phyloP scores from a whole-genome alignment of 2,888 invertebrate species.

The Coremacera marginata region DNA sequence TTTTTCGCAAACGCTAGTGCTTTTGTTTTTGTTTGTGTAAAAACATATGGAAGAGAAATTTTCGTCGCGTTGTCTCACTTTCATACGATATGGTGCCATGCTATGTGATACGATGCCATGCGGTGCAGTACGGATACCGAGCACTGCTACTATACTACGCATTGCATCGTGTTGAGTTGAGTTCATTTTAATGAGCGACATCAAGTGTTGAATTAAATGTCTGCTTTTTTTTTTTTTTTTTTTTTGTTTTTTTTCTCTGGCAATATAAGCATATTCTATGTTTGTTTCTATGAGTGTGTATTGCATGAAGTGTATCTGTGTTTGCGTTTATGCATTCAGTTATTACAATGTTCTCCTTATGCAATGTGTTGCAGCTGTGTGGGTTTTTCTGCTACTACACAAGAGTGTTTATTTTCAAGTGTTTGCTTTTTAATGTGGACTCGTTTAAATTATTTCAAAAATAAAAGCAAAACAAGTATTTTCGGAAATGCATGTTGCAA shows the following conservation, averaged over 20 bases:
- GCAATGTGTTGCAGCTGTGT: conserved; percentile 6
- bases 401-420: conserved; percentile 14
- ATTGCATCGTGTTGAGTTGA: neutral
- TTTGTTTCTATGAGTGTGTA: neutral
- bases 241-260: no score
- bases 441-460: conserved; percentile 23
- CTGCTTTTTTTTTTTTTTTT: neutral
- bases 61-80: conserved; percentile 20
- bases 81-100: neutral
- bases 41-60: neutral
- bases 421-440: conserved; percentile 24
- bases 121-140: neutral
- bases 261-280: neutral
- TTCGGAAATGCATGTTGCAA: no score
- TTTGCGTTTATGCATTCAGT: neutral
- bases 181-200: conserved; percentile 34
- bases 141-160: no score
- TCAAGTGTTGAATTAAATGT: conserved; percentile 31
- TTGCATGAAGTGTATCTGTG: neutral
- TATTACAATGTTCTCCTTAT: neutral
- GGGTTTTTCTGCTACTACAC: neutral
- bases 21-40: neutral
- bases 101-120: neutral
- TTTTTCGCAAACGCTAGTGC: no score
- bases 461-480: conserved; percentile 16